A percentile compares a stretch with the other conserved stretches of the same genome.
phyloP scores from a whole-genome alignment of 2,113 vertebrate genomes.

The Fregetta grallaria region DNA sequence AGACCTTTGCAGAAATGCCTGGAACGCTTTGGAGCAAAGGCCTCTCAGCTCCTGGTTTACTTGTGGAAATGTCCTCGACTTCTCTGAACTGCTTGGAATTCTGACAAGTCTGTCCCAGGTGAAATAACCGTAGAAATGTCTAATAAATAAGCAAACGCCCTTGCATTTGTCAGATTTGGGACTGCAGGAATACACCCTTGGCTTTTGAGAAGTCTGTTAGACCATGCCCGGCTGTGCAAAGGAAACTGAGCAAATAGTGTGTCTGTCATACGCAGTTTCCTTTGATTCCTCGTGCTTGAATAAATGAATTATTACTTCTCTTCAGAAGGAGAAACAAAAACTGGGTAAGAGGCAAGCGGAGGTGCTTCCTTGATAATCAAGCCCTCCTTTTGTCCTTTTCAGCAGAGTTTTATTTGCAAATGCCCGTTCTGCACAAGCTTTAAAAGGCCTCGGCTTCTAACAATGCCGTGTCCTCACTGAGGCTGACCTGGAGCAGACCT shows the following conservation, averaged over 20 bases:
- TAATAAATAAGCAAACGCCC: not conserved
- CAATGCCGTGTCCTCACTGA: not conserved
- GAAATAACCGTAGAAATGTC: fast-evolving
- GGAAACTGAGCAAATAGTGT: not conserved
- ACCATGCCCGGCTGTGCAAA: not conserved
- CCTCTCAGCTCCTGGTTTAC: not conserved
- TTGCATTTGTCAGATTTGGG: not conserved
- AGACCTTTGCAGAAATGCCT: not conserved
- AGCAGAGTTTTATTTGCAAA: not conserved
- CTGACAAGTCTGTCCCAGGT: not conserved
- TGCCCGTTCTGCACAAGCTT: not conserved
- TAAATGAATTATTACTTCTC: conserved; percentile 4
- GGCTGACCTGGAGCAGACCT: conserved; percentile 47
- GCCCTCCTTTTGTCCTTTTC: not conserved
- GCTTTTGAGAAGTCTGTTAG: not conserved
- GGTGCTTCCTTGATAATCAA: conserved; percentile 23
- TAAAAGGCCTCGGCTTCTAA: conserved; percentile 13
- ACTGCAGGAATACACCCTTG: not conserved
- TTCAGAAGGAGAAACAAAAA: not conserved
- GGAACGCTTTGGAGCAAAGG: not conserved
- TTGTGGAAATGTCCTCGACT: not conserved
- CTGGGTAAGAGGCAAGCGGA: conserved; percentile 15
- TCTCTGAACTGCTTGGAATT: not conserved
- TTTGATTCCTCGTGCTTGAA: not conserved
- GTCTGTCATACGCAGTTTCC: not conserved